These are phyloP conservation scores for Thryonomys swinderianus DNA, from an alignment of 2,113 vertebrate species.

Conservation along the genomic window DNA sequence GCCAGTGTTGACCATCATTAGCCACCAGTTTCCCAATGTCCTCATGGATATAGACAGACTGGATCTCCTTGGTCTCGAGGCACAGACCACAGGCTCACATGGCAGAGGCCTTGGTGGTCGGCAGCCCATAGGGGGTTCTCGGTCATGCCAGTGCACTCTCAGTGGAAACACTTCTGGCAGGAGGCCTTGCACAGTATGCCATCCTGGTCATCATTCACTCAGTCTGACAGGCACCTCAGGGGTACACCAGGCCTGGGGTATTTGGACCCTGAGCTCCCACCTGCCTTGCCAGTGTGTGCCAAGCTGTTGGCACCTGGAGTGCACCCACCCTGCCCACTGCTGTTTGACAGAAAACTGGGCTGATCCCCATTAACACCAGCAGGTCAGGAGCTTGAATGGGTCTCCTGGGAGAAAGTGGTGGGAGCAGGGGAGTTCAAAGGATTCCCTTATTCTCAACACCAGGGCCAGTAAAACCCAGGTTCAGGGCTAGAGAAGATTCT, in stretches of 20 bases:
- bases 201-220: slow-evolving; percentile 98
- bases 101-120: slow-evolving; percentile 85
- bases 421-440: too few species aligned
- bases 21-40: slow-evolving; percentile 96
- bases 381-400: too few species aligned
- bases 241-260: slow-evolving; percentile 91
- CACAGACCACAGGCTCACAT: slow-evolving; percentile 92
- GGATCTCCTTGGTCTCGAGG: slow-evolving; percentile 98
- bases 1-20: slow-evolving; percentile 90
- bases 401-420: too few species aligned
- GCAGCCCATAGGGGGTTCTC: slow-evolving; percentile 96
- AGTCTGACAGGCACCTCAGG: slow-evolving; percentile 90
- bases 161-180: slow-evolving; percentile 98
- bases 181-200: slow-evolving; percentile 95
- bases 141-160: slow-evolving; percentile 97
- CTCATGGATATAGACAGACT: slow-evolving; percentile 96
- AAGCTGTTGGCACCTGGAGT: slow-evolving; percentile 88
- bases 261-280: slow-evolving; percentile 85
- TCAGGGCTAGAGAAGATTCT: too few species aligned
- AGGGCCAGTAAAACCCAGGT: too few species aligned
- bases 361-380: too few species aligned
- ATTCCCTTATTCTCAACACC: too few species aligned
- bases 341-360: neutral
- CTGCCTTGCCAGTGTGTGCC: slow-evolving; percentile 62
- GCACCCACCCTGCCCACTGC: slow-evolving; percentile 78